Evolutionary conservation across 2,113 vertebrate genomes (phyloP), one percentile per base, ranked within the genome.

Genomic region (Paramormyrops kingsleyae): DNA sequence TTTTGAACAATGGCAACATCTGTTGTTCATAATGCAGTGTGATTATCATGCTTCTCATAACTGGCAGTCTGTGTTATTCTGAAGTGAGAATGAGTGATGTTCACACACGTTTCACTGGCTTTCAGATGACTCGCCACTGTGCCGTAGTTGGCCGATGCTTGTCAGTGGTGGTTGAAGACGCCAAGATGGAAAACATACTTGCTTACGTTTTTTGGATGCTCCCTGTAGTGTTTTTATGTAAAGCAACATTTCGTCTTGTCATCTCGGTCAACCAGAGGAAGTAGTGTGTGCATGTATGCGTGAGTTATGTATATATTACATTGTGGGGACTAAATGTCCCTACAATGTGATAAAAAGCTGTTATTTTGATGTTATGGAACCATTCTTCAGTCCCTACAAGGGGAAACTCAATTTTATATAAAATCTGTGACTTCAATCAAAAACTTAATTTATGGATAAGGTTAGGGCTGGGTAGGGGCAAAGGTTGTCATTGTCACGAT

Each of bases 1-100:
- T 86, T 49, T 86, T 50, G 24, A 86, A 49, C 83, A 49, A 50
- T 86, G 44, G 83, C 83, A 49, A 86, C 83, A 49, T 86, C 83
- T 86, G 83, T 47, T 84, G 44, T n/a, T 50, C 44, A 46, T 86
- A 47, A 86, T 80, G 74, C 74, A 42, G 35, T 42, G 74, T 80
- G 74, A 86, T 50, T 86, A 86, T 86, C 5, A 12, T 49, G 12
- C 44, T 86, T 50, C 12, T 50, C 83, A 86, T 86, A 31, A 86
- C 44, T 86, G 83, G 47, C 46, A 50, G 83, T 50, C 83, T 49
- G 83, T 50, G 44, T 50, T 47, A 31, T 47, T 49, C 44, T 86
- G 83, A 50, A 86, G 47, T 27, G 44, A n/a, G 44, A 50, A 50
- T 50, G n/a, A 27, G 47, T 50, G 44, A 86, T 47, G 44, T 50